A percentile compares a stretch with the other conserved stretches of the same genome.
Evolutionary conservation across 2,888 invertebrate genomes (phyloP).

Genomic region (Lasius fuliginosus): DNA sequence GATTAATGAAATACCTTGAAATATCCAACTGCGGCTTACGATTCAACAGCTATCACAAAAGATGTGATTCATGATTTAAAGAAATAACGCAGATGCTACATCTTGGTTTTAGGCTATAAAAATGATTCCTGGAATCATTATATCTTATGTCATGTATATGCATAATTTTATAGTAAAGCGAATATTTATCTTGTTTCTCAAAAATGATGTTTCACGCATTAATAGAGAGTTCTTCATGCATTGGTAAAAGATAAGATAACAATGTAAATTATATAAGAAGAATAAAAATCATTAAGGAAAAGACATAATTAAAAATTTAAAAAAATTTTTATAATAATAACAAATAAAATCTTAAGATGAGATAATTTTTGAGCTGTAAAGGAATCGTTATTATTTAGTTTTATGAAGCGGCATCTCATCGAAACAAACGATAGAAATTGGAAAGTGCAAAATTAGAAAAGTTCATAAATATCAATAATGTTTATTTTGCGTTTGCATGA

Average conservation of each 20-base stretch:
- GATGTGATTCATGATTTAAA: conserved; percentile 13
- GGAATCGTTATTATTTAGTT: not conserved
- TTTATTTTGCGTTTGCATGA: conserved; percentile 45
- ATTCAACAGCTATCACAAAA: conserved; percentile 8
- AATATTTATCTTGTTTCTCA: not conserved
- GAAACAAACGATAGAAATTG: conserved; percentile 35
- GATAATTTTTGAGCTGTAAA: not conserved
- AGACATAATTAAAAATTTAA: not conserved
- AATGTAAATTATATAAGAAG: not conserved
- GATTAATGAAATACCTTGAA: conserved; percentile 27
- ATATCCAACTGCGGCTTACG: conserved; percentile 22
- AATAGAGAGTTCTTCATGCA: not conserved
- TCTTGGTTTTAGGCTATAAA: not conserved
- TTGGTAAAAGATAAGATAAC: not conserved
- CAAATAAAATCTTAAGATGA: not conserved
- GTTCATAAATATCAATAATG: conserved; percentile 28
- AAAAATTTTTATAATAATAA: not conserved
- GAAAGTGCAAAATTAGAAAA: conserved; percentile 43
- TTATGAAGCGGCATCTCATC: not conserved
- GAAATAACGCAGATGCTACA: not conserved
- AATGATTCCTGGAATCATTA: conserved; percentile 30
- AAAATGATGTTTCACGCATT: not conserved
- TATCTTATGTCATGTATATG: not conserved
- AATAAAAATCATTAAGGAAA: not conserved
- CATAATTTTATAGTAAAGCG: not conserved